Evolutionary conservation across 2,888 invertebrate genomes (phyloP), one percentile per base, ranked within the genome.

Genomic region (Dynastes tityus): DNA sequence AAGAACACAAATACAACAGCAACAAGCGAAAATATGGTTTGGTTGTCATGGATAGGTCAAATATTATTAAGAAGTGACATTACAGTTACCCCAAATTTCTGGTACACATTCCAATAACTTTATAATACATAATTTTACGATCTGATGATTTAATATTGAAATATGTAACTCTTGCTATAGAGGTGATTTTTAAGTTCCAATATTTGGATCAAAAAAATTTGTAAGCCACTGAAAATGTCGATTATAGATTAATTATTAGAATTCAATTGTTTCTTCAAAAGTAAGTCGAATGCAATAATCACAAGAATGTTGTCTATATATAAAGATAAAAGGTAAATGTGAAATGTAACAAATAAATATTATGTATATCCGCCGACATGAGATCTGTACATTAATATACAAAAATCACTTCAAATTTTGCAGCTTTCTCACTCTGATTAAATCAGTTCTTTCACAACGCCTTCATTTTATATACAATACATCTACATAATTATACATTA

Each of bases 311-410:
- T 75, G 45, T 49, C n/a, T 55, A n/a, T 55, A 55, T 11, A 32
- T 32, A 63, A 8, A 55, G 27, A 32, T 32, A 63, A 8, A 63
- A 63, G 63, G 13, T 63, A 79, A 76, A 45, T 45, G 45, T 45
- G 8, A 45, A 76, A 68, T 79, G 55, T 58, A 80, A 81, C 79
- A 80, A 81, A 81, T 81, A 81, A 83, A 84, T 83, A 84, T n/a
- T 16, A 16, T 16, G 55, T 55, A 32, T 81, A 81, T 82, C 51
- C 51, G 51, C 51, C 22, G 16, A 80, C 82, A 78, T 84, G 85
- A 85, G 85, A 85, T 85, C 85, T 86, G 85, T 86, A 86, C 85
- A 86, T 80, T 84, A 85, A 84, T 85, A 80, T 85, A 85, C 84
- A 84, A 79, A 77, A 78, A 64, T 70, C 64, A 78, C 78, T 67